A percentile compares a stretch with the other conserved stretches of the same genome.
Conservation (phyloP, 1,140 invertebrate genomes). For the Drosophila repletoides region DNA sequence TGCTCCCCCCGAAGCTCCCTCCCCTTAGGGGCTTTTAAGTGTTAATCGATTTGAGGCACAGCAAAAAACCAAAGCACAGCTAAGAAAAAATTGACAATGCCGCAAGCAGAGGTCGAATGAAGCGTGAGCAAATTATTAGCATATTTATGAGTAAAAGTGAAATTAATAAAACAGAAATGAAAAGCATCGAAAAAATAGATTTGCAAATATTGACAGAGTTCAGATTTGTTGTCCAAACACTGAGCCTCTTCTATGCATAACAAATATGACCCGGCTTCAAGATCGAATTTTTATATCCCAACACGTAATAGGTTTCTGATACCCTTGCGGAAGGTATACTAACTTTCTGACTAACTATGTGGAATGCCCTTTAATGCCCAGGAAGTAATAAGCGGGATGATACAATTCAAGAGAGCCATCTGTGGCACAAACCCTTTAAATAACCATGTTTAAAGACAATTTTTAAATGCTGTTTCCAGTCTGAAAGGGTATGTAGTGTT, state of each 20-base stretch:
- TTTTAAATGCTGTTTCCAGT: too few relatives aligned
- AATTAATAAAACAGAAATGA: constrained; percentile 67
- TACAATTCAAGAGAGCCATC: too few relatives aligned
- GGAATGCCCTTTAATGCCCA: too few relatives aligned
- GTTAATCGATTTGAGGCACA: constrained; percentile 22
- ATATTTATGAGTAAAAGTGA: constrained; percentile 80
- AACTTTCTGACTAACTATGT: too few relatives aligned
- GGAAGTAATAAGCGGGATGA: too few relatives aligned
- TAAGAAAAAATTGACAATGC: constrained; percentile 31
- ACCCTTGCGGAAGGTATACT: background rate
- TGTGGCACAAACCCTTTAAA: too few relatives aligned
- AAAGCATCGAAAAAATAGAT: constrained; percentile 46
- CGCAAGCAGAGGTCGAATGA: background rate
- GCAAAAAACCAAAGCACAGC: background rate
- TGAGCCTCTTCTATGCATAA: too few relatives aligned
- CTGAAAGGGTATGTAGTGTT: too few relatives aligned
- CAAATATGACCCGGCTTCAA: constrained; percentile 30
- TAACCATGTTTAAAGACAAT: too few relatives aligned
- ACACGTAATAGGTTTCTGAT: constrained; percentile 32
- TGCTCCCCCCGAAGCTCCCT: background rate
- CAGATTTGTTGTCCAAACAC: constrained; percentile 19
- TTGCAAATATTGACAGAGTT: constrained; percentile 68
- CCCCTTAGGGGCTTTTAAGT: too few relatives aligned
- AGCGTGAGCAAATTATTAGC: constrained; percentile 66
- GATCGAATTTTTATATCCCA: constrained; percentile 15